Percentiles rank a stretch among this genome's conserved stretches.
Conservation (phyloP, 2,888 invertebrate genomes). For the Rhagonycha lutea region DNA sequence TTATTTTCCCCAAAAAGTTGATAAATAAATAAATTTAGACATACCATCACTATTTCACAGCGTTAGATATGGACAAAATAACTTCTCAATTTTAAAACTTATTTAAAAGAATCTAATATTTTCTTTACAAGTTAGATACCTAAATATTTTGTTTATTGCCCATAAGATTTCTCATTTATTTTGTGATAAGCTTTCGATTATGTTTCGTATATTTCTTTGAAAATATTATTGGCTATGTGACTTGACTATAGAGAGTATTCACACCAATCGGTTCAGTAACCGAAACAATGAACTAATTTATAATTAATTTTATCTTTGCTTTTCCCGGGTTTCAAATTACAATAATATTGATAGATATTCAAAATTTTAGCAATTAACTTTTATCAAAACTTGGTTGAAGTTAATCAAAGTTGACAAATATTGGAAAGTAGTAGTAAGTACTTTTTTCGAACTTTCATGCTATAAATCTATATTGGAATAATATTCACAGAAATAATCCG, state of each 20-base stretch:
- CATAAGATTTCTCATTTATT: not conserved
- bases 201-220: not conserved
- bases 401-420: not conserved
- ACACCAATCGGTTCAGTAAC: not conserved
- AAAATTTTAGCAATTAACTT: not conserved
- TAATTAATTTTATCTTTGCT: not conserved
- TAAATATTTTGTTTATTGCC: not conserved
- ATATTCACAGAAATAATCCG: not conserved
- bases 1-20: not conserved
- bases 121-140: not conserved
- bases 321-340: not conserved
- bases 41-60: not conserved
- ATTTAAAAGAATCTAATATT: not conserved
- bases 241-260: not conserved
- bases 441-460: not conserved
- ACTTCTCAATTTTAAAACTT: not conserved
- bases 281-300: not conserved
- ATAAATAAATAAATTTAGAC: not conserved
- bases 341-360: not conserved
- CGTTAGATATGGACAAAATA: too few relatives aligned
- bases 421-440: not conserved
- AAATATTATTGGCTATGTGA: not conserved
- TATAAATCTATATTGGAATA: not conserved
- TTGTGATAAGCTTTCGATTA: not conserved
- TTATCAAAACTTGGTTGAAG: not conserved